Evolutionary conservation across 2,797 vertebrate genomes (phyloP).

Genomic region (Dendrocincla fuliginosa): DNA sequence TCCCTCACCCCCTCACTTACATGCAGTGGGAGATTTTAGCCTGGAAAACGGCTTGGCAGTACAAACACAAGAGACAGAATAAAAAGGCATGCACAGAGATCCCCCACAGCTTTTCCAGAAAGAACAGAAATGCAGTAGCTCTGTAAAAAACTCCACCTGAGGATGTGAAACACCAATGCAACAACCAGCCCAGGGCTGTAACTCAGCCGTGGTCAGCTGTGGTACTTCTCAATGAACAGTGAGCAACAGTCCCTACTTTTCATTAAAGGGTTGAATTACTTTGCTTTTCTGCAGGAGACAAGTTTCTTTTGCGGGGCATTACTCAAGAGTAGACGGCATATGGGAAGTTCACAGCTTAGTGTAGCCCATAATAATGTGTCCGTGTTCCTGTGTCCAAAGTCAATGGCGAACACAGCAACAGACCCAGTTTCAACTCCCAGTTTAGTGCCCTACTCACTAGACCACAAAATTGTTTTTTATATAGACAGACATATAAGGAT

Average conservation of each 20-base stretch:
- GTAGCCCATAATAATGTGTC: conserved; percentile 1
- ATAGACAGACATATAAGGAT: conserved; percentile 29
- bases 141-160: background rate
- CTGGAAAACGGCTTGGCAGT: background rate
- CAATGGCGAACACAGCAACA: conserved; percentile 22
- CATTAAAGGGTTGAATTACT: background rate
- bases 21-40: background rate
- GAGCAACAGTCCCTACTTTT: background rate
- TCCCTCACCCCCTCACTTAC: background rate
- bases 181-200: background rate
- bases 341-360: background rate
- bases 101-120: background rate
- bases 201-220: background rate
- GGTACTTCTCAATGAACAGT: background rate
- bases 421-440: conserved; percentile 18
- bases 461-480: conserved; percentile 63
- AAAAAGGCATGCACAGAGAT: background rate
- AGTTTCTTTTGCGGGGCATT: background rate
- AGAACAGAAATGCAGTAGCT: background rate
- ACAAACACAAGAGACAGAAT: background rate
- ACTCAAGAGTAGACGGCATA: background rate
- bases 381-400: conserved; percentile 32
- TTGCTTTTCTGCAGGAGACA: background rate
- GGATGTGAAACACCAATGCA: background rate
- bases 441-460: conserved; percentile 42